Conservation (phyloP, 2,797 vertebrate genomes). For the Pteronotus mesoamericanus region DNA sequence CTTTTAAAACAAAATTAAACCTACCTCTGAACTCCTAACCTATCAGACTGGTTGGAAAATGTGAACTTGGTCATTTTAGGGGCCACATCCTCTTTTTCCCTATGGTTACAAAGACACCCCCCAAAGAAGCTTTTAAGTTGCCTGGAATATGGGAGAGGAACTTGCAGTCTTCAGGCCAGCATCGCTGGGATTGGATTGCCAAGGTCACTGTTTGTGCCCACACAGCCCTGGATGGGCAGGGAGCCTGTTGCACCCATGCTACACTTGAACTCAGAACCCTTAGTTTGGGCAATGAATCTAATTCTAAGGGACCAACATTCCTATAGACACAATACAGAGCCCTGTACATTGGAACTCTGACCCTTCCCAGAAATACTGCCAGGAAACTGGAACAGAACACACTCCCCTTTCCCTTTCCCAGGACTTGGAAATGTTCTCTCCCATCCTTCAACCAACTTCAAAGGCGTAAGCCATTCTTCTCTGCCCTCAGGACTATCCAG, state of each 20-base stretch:
- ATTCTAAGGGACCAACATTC: background rate
- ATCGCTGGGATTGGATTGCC: background rate
- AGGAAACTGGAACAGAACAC: background rate
- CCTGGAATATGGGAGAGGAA: background rate
- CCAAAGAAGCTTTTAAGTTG: background rate
- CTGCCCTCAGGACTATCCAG: background rate
- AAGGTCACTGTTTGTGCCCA: background rate
- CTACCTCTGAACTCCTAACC: background rate
- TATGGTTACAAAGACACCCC: background rate
- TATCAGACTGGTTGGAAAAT: background rate
- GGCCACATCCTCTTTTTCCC: background rate
- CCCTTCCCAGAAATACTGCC: background rate
- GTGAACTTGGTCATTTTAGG: background rate
- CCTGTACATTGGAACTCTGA: background rate
- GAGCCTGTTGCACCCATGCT: background rate
- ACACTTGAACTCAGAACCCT: background rate
- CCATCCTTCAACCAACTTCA: background rate
- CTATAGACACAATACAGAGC: background rate
- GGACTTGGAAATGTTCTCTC: background rate
- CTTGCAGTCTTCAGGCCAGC: background rate
- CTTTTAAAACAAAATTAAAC: background rate
- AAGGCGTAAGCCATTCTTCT: background rate
- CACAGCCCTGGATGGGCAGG: background rate
- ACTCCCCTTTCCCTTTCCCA: background rate
- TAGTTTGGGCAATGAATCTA: background rate